Conservation (phyloP, 2,113 vertebrate genomes). For the Eulemur macaco region DNA sequence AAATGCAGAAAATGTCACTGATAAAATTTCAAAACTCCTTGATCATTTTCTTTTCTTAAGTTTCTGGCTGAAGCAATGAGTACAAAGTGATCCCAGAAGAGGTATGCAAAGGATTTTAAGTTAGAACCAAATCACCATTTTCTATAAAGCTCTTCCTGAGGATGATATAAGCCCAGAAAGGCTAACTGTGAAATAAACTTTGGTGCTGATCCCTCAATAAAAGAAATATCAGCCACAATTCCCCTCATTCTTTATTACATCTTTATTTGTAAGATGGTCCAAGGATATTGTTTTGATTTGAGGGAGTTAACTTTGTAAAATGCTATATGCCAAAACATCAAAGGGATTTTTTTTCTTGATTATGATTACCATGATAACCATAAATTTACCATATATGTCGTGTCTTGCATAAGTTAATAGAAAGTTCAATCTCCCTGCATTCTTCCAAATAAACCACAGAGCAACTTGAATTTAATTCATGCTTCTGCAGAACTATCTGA, state of each 20-base stretch:
- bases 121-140: neutral
- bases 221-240: neutral
- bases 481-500: conserved; percentile 25
- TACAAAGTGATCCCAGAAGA: neutral
- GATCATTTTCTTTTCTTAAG: neutral
- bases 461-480: conserved; percentile 17
- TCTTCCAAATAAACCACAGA: neutral
- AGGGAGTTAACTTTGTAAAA: neutral
- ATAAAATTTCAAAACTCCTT: neutral
- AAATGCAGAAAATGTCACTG: neutral
- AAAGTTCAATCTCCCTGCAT: neutral
- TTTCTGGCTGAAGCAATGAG: neutral
- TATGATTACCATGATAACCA: neutral
- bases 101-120: neutral
- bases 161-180: neutral
- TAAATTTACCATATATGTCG: neutral
- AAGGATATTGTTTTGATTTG: neutral
- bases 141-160: neutral
- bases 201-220: neutral
- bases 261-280: neutral
- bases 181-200: neutral
- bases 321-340: neutral
- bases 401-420: conserved; percentile 18
- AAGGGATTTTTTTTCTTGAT: neutral
- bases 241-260: neutral